Conservation (phyloP, 30 jellyfish, hydroid and myxozoan genomes). For the Rhopilema esculentum region DNA sequence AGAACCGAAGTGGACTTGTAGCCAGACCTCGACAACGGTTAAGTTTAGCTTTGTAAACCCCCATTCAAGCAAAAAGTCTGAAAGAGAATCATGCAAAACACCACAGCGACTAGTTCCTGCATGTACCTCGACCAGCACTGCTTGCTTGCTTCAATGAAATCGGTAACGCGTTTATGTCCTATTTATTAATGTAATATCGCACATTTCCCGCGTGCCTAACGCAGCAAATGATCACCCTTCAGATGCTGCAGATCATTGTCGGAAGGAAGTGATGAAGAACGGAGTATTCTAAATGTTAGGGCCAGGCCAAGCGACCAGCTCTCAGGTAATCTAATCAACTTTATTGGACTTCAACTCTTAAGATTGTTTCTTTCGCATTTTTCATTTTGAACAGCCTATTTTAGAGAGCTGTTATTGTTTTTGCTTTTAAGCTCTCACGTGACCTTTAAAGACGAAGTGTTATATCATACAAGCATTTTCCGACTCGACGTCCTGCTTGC, state of each 20-base stretch:
- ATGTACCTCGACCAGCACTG: no score
- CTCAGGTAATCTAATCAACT: not conserved
- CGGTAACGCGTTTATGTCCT: not conserved
- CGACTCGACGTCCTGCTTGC: no score
- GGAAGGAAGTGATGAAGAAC: constrained; percentile 73
- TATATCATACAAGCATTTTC: no score
- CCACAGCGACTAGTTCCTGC: no score
- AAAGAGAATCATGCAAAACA: no score
- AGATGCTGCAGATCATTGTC: constrained; percentile 65
- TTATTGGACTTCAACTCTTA: not conserved
- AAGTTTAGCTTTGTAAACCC: no score
- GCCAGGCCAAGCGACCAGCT: not conserved
- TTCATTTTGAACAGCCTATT: no score
- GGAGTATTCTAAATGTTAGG: not conserved
- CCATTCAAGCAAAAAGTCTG: no score
- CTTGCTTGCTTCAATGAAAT: no score
- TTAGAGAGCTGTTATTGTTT: no score
- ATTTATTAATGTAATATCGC: not conserved
- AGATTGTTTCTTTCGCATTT: not conserved
- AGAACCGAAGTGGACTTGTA: not conserved
- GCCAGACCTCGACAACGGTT: not conserved
- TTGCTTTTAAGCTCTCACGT: no score
- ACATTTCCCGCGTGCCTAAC: not conserved
- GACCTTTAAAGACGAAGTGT: no score
- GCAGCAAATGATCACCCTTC: not conserved